Base-by-base conservation (phyloP, 2,888 invertebrate species). In the Clunio marinus region DNA sequence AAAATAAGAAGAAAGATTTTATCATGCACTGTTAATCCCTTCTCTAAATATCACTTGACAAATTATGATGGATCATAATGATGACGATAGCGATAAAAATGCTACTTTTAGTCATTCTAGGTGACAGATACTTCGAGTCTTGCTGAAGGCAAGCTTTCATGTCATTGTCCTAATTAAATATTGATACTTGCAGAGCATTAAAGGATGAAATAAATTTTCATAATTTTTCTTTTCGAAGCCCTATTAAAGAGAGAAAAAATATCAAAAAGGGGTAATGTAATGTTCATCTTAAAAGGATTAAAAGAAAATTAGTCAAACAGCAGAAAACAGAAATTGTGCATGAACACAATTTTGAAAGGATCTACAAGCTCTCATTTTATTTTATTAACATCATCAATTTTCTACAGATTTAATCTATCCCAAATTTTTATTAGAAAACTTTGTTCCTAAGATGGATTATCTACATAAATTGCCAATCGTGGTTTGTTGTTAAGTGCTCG, bases 281-380 rank as follows among this genome's bases (percentile, higher is more conserved):
- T 17, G 22, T 51, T 51, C n/a, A 51, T 51, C 51, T 51, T 17
- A n/a, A n/a, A 17, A 22, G 22, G 51, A 51, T 51, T 51, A 51
- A 51, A 22, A 15, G 20, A 8, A 20, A 41, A 41, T 41, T 41
- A 41, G 10, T 41, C 2, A 41, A 41, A 41, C 41, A 41, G 41
- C 41, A 41, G 41, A 41, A 41, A 41, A 41, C 15, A 20, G 51
- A 51, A 20, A 51, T n/a, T 51, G n/a, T 51, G 22, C n/a, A 8
- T 17, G 51, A 51, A 51, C n/a, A 15, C 20, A 17, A 15, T 41
- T 17, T 51, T 51, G 8, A 8, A 15, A 17, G 4, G 41, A 15
- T 41, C 41, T n/a, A n/a, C n/a, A n/a, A n/a, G n/a, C n/a, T n/a
- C n/a, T n/a, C n/a, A n/a, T n/a, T n/a, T n/a, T n/a, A n/a, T n/a